Percentiles rank a stretch among this genome's conserved stretches.
These are phyloP conservation scores for Agonopterix arenella DNA, from an alignment of 2,888 invertebrate genomes.

Conservation along the genomic window DNA sequence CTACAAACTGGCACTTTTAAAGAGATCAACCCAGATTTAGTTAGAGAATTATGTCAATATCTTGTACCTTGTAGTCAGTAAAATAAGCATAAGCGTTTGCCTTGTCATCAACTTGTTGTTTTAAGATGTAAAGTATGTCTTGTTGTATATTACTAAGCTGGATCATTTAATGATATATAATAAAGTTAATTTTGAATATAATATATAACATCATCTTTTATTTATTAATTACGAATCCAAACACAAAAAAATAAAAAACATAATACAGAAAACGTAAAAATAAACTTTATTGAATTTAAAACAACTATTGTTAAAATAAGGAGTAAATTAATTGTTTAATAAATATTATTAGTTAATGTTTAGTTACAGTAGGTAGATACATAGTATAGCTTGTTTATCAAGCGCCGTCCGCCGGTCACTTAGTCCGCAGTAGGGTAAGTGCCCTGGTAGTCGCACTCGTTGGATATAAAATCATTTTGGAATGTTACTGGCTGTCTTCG, in stretches of 20 bases:
- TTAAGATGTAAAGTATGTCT: not conserved
- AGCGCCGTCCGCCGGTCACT: slow-evolving; percentile 1
- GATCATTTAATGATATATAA: not conserved
- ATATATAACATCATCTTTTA: slow-evolving; percentile 6
- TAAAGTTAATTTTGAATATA: slow-evolving; percentile 7
- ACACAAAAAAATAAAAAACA: slow-evolving; percentile 43
- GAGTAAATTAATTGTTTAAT: slow-evolving; percentile 40
- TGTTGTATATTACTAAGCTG: too few species aligned
- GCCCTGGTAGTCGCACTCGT: slow-evolving; percentile 13
- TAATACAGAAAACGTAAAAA: slow-evolving; percentile 68
- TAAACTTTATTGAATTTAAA: slow-evolving; percentile 69
- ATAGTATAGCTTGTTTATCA: slow-evolving; percentile 1
- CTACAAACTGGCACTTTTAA: slow-evolving; percentile 40
- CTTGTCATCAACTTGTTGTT: not conserved
- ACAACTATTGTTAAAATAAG: slow-evolving; percentile 55
- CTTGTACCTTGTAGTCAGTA: slow-evolving; percentile 19
- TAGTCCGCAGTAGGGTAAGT: slow-evolving; percentile 6
- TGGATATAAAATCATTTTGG: slow-evolving; percentile 59
- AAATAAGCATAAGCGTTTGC: not conserved
- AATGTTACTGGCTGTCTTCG: slow-evolving; percentile 71
- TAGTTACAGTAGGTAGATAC: slow-evolving; percentile 7
- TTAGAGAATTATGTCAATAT: slow-evolving; percentile 48
- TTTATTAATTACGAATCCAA: slow-evolving; percentile 11
- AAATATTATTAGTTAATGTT: slow-evolving; percentile 40
- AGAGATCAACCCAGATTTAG: slow-evolving; percentile 42